Evolutionary conservation across 2,113 vertebrate genomes (phyloP).

Genomic region (Pseudolaguvia tuberculata): DNA sequence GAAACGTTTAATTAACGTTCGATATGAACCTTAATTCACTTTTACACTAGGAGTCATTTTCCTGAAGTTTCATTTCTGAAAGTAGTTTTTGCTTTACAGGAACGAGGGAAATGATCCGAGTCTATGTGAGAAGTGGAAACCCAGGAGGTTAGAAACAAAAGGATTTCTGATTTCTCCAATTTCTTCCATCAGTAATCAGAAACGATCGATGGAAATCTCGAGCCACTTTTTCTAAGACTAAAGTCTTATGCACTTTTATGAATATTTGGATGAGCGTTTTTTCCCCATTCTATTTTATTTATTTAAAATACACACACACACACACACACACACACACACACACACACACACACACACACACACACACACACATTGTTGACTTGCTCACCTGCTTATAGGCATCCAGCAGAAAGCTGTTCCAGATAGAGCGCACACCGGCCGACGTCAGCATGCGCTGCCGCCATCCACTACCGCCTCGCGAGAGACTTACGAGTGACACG

Average conservation of each 20-base stretch:
- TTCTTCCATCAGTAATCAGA: no score
- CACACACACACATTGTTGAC: neutral
- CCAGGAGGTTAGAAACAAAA: no score
- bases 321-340: neutral
- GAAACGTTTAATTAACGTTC: neutral
- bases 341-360: neutral
- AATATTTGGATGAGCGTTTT: neutral
- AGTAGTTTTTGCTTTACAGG: no score
- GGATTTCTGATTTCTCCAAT: no score
- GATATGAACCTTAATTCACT: neutral
- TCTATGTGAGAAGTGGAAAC: no score
- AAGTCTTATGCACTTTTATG: neutral
- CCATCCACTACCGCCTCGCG: slow-evolving; percentile 71
- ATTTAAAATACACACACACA: neutral
- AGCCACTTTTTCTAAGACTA: neutral
- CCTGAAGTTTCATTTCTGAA: neutral
- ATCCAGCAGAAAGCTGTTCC: slow-evolving; percentile 94
- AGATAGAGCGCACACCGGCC: slow-evolving; percentile 88
- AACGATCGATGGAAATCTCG: neutral
- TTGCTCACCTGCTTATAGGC: slow-evolving; percentile 88
- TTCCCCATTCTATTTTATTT: no score
- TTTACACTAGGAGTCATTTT: no score
- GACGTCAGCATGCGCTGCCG: slow-evolving; percentile 91
- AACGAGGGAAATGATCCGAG: no score
- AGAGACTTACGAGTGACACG: slow-evolving; percentile 81